A percentile compares a stretch with the other conserved stretches of the same genome.
Conservation (phyloP, 2,797 vertebrate genomes). For the Diplodus puntazzo region DNA sequence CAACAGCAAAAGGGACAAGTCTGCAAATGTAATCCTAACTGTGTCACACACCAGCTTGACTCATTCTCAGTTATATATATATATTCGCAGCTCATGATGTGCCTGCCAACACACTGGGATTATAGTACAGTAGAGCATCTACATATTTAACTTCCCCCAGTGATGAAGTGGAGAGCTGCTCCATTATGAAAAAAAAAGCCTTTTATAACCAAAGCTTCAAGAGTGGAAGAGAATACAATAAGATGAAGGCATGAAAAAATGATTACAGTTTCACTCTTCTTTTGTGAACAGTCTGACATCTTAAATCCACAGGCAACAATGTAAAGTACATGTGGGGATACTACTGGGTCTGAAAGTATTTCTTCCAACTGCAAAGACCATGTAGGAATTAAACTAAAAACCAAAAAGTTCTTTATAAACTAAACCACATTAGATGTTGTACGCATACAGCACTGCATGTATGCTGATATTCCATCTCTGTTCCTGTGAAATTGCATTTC, state of each 20-base stretch:
- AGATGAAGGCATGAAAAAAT: slow-evolving; percentile 23
- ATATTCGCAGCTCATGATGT: slow-evolving; percentile 50
- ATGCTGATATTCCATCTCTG: slow-evolving; percentile 7
- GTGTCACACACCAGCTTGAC: slow-evolving; percentile 59
- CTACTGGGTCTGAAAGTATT: slow-evolving; percentile 1
- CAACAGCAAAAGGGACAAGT: slow-evolving; percentile 26
- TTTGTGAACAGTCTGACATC: slow-evolving; percentile 13
- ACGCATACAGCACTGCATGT: not conserved
- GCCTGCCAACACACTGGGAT: slow-evolving; percentile 52
- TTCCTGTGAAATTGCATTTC: not conserved
- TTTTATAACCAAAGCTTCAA: slow-evolving; percentile 36
- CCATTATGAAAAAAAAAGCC: slow-evolving; percentile 33
- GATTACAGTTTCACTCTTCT: slow-evolving; percentile 9
- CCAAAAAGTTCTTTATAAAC: not conserved
- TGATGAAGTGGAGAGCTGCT: slow-evolving; percentile 32
- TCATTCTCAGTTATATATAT: slow-evolving; percentile 50
- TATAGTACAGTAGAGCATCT: slow-evolving; percentile 55
- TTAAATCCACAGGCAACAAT: slow-evolving; percentile 14
- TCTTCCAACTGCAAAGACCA: not conserved
- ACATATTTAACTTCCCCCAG: slow-evolving; percentile 43
- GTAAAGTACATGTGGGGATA: not conserved
- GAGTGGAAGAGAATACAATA: slow-evolving; percentile 1
- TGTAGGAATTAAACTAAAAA: not conserved
- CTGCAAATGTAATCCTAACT: slow-evolving; percentile 48
- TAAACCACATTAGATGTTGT: slow-evolving; percentile 9